These are phyloP conservation scores for Zele albiditarsus DNA, from an alignment of 2,888 invertebrate species.

Conservation along the genomic window DNA sequence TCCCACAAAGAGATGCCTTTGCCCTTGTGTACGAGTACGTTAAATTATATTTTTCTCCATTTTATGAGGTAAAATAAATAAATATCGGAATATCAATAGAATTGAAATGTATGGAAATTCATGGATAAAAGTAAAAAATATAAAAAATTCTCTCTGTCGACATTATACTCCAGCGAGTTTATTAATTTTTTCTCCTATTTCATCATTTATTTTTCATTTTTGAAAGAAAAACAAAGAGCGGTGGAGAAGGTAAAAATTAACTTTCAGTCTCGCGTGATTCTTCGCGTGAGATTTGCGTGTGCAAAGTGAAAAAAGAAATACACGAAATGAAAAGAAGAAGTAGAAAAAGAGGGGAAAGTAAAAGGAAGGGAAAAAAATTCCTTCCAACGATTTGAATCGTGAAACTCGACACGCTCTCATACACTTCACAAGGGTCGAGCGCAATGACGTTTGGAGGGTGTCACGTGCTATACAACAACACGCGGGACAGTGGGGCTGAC, in stretches of 20 bases:
- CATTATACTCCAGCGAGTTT: neutral
- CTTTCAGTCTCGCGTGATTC: slow-evolving; percentile 38
- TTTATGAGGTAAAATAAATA: neutral
- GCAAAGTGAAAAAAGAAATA: slow-evolving; percentile 6
- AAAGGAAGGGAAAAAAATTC: slow-evolving; percentile 42
- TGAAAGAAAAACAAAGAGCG: neutral
- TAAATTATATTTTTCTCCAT: neutral
- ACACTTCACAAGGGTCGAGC: slow-evolving; percentile 20
- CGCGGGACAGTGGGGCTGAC: slow-evolving; percentile 16
- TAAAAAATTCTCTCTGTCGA: neutral
- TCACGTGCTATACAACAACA: slow-evolving; percentile 22
- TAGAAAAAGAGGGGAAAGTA: slow-evolving; percentile 16
- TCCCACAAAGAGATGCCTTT: slow-evolving; percentile 8
- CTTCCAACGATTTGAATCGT: slow-evolving; percentile 39
- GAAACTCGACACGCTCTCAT: slow-evolving; percentile 50
- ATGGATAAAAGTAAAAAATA: no score
- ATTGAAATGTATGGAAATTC: no score
- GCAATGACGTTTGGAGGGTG: slow-evolving; percentile 31
- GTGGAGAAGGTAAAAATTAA: neutral
- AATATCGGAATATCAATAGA: neutral
- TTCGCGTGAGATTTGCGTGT: slow-evolving; percentile 50
- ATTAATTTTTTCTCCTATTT: no score
- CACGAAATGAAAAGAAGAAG: slow-evolving; percentile 32
- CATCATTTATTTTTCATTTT: neutral
- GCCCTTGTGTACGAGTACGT: neutral